Base-by-base conservation (phyloP, 2,797 vertebrate genomes). In the Megalops cyprinoides region DNA sequence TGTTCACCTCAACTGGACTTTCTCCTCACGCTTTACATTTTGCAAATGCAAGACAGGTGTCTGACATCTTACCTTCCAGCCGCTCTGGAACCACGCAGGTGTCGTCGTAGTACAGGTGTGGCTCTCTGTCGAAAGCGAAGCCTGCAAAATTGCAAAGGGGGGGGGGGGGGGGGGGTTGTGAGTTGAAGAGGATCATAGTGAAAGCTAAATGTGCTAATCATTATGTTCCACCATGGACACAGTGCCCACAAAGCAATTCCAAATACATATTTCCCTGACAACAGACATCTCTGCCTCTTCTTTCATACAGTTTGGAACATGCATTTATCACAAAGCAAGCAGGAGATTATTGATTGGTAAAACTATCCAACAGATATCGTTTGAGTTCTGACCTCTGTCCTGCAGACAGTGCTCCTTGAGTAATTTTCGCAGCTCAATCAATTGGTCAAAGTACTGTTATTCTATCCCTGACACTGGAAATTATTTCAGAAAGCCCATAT, bases 81-180 rank as follows among this genome's bases (percentile, higher is more conserved):
- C 96, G 94, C 82, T 99, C 97, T 0, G 97, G 97, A 81, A 98
- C 97, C 82, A 99, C 97, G 0, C 97, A 98, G 0, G 97, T 94
- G 76, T 99, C 97, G 18, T 99, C 97, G 3, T 96, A 98, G 90
- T 97, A 99, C 82, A 98, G 88, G 84, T 96, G 94, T 83, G 95
- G 88, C 81, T 99, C 97, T 92, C 96, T 94, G 84, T 98, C 97
- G 49, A 96, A 99, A 0, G 96, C 89, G 89, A 97, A 98, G 84
- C 93, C 97, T 99, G 90, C 0, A 53, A 69, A 28, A n/a, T n/a
- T n/a, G n/a, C n/a, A n/a, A n/a, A n/a, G 42, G 56, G 28, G 28
- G 58, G 48, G 42, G 56, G 14, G 74, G 0, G 74, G n/a, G 0
- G 34, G 53, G 82, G 56, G 1, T 76, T 82, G 85, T 65, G 65